Evolutionary conservation across 2,113 vertebrate genomes (phyloP).

Genomic region (Rhizomys pruinosus): DNA sequence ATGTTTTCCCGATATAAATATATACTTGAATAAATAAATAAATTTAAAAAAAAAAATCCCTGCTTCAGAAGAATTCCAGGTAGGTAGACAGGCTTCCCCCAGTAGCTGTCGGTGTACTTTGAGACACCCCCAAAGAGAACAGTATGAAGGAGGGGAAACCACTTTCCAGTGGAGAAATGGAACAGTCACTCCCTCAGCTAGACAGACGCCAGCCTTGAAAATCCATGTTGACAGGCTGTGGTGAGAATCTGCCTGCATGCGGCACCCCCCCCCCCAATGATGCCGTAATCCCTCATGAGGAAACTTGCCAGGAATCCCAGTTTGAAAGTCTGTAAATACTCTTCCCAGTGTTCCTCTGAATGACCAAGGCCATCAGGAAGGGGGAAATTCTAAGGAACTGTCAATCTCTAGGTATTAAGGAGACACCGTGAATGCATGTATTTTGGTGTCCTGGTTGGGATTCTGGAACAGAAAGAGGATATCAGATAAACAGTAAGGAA

Average conservation of each 20-base stretch:
- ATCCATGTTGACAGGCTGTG: not conserved
- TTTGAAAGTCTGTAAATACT: not conserved
- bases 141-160: not conserved
- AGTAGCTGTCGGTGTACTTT: not conserved
- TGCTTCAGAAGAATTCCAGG: not conserved
- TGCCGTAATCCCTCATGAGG: no score
- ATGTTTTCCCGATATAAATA: not conserved
- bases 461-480: not conserved
- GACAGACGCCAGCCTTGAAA: no score
- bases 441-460: not conserved
- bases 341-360: not conserved
- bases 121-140: not conserved
- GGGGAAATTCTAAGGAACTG: not conserved
- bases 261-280: no score
- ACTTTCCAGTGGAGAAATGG: no score
- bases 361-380: not conserved
- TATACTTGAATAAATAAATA: not conserved
- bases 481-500: not conserved
- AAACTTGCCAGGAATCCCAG: no score
- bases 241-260: not conserved
- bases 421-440: not conserved
- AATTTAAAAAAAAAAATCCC: not conserved
- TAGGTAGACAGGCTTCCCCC: not conserved
- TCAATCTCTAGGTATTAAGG: not conserved
- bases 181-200: no score